A percentile compares a stretch with the other conserved stretches of the same genome.
phyloP scores from a whole-genome alignment of 2,113 vertebrate genomes.

The Leptodactylus fuscus region DNA sequence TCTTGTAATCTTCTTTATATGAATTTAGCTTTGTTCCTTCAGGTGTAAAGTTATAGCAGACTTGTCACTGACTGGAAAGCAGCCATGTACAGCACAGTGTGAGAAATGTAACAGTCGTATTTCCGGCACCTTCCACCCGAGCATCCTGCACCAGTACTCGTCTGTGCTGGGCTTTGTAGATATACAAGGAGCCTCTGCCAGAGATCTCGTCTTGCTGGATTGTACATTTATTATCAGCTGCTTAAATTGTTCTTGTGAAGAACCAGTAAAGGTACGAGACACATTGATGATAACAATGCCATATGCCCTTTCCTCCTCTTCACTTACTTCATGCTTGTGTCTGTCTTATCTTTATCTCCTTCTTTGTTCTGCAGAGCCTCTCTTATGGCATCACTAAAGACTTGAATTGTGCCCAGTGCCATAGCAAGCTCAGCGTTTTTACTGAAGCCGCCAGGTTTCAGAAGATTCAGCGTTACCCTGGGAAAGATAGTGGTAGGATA shows the following conservation, averaged over 20 bases:
- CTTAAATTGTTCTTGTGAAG: constrained; percentile 76
- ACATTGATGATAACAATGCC: not conserved
- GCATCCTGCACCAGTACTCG: constrained; percentile 77
- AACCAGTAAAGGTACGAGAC: constrained; percentile 68
- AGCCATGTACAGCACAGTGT: constrained; percentile 74
- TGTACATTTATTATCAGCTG: constrained; percentile 73
- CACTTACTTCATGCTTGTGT: not conserved
- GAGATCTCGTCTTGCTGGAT: constrained; percentile 79
- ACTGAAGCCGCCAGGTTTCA: constrained; percentile 77
- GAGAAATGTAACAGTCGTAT: constrained; percentile 77
- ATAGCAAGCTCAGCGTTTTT: constrained; percentile 74
- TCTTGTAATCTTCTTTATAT: not conserved
- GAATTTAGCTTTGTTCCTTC: not conserved
- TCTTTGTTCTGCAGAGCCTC: constrained; percentile 67
- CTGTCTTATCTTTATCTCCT: not conserved
- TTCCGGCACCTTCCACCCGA: constrained; percentile 72
- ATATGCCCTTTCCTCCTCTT: not conserved
- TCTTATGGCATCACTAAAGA: constrained; percentile 77
- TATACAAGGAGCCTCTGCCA: constrained; percentile 71
- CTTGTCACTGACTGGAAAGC: constrained; percentile 70
- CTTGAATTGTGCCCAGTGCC: constrained; percentile 77
- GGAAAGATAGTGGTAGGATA: constrained; percentile 69
- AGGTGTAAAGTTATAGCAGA: constrained; percentile 82
- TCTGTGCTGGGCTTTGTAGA: constrained; percentile 79
- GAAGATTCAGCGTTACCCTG: constrained; percentile 69